Conservation (phyloP, 2,113 vertebrate genomes). For the Leptodactylus fuscus region DNA sequence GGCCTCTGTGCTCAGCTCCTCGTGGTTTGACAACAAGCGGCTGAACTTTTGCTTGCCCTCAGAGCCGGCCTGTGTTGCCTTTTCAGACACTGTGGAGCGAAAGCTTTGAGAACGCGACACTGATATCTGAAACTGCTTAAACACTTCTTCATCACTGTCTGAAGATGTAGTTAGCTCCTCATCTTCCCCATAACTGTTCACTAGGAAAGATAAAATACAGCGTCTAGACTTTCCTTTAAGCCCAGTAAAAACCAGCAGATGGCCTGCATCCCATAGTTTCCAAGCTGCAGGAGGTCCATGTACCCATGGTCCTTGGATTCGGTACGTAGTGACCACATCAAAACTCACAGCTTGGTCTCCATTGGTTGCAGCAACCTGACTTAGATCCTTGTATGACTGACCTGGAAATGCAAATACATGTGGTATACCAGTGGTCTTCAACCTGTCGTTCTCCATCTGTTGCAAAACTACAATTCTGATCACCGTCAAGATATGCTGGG, state of each 20-base stretch:
- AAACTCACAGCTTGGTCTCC: not conserved
- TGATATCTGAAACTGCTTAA: constrained; percentile 85
- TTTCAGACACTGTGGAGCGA: constrained; percentile 61
- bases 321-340: not conserved
- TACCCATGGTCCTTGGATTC: not conserved
- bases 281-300: not conserved
- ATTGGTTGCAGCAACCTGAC: not conserved
- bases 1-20: constrained; percentile 74
- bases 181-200: constrained; percentile 76
- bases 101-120: constrained; percentile 82
- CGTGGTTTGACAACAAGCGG: constrained; percentile 69
- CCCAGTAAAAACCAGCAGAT: constrained; percentile 46
- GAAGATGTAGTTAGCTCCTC: constrained; percentile 76
- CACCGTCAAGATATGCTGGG: not conserved
- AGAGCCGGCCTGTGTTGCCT: constrained; percentile 61
- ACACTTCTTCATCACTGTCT: constrained; percentile 79
- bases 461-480: not conserved
- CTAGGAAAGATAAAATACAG: constrained; percentile 66
- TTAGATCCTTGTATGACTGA: not conserved
- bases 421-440: not conserved
- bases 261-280: not conserved
- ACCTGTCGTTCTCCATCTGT: not conserved
- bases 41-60: constrained; percentile 71
- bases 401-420: not conserved
- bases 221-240: constrained; percentile 25